Percentiles rank a stretch among this genome's conserved stretches.
phyloP scores from a whole-genome alignment of 1,140 invertebrate genomes.

The Diabrotica undecimpunctata region DNA sequence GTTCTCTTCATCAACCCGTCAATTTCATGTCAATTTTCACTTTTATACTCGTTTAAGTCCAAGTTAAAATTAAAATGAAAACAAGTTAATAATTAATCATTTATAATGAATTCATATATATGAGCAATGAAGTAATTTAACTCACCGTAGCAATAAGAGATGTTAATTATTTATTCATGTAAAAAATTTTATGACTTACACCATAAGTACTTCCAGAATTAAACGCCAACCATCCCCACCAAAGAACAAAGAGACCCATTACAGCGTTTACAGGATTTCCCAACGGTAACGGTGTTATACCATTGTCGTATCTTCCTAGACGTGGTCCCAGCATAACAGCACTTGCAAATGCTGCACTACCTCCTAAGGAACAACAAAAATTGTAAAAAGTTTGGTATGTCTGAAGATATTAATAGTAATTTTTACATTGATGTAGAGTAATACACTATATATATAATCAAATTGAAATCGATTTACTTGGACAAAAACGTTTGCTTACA shows the following conservation, averaged over 20 bases:
- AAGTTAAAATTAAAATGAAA: too few species aligned
- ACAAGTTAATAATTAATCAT: too few species aligned
- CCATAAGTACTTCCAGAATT: conserved; percentile 88
- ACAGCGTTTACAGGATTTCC: conserved; percentile 88
- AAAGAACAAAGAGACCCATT: conserved; percentile 88
- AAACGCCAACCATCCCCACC: conserved; percentile 94
- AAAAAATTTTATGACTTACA: conserved; percentile 49
- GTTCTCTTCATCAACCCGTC: too few species aligned
- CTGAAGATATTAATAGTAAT: too few species aligned
- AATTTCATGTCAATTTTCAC: too few species aligned
- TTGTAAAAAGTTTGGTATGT: too few species aligned
- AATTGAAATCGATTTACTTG: too few species aligned
- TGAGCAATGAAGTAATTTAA: too few species aligned
- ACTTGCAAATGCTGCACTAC: conserved; percentile 74
- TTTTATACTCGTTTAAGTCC: too few species aligned
- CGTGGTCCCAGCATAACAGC: conserved; percentile 87
- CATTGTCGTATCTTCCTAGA: conserved; percentile 78
- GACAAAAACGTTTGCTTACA: too few species aligned
- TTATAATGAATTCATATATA: too few species aligned
- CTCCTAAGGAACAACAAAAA: conserved; percentile 42
- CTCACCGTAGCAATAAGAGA: neutral
- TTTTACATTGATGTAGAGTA: neutral
- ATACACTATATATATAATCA: neutral
- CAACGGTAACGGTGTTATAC: conserved; percentile 69
- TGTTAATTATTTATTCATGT: neutral